Base-by-base conservation (phyloP, 2,113 vertebrate species). In the Equus quagga region DNA sequence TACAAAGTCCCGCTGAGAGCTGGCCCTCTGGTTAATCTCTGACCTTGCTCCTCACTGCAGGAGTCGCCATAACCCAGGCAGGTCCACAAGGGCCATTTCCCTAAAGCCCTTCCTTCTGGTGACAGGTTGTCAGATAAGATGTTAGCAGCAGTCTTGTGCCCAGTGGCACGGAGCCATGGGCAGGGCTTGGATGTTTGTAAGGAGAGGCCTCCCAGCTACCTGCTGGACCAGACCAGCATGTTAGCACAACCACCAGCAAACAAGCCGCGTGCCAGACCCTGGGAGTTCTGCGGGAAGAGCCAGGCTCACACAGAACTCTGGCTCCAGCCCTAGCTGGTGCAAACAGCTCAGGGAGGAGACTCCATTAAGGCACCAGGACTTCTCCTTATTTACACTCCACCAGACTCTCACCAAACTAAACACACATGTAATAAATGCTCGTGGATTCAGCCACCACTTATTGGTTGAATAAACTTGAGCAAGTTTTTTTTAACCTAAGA, bases 211-310 rank as follows among this genome's bases (percentile, higher is more conserved):
- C 18, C 67, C 26, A 82, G 12, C 72, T 86, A 54, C 72, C 64
- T 3, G 1, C n/a, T 58, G 67, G 89, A 33, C 46, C 19, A 23
- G 26, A 36, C 87, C 15, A 62, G 69, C 8, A 3, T 33, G 65
- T 94, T 46, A 80, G 44, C 46, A 92, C 76, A 96, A 79, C 78
- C 86, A 67, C 46, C 36, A 72, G 70, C 81, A 89, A 86, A 49
- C 44, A 69, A 86, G 64, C 17, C 1, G 9, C 1, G 19, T 70
- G 81, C 91, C 96, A 97, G 95, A 26, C 67, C 78, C 91, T 14
- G 2, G 79, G 85, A 60, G 89, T 69, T 54, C 93, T 75, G 28
- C 0, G 2, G 81, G 41, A 19, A 28, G 13, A 79, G 67, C 28
- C 67, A 86, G 86, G 67, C 67, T 80, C 33, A 79, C 36, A 67